These are phyloP conservation scores for Stenchaetothrips biformis DNA, from an alignment of 2,888 invertebrate species.

Conservation along the genomic window DNA sequence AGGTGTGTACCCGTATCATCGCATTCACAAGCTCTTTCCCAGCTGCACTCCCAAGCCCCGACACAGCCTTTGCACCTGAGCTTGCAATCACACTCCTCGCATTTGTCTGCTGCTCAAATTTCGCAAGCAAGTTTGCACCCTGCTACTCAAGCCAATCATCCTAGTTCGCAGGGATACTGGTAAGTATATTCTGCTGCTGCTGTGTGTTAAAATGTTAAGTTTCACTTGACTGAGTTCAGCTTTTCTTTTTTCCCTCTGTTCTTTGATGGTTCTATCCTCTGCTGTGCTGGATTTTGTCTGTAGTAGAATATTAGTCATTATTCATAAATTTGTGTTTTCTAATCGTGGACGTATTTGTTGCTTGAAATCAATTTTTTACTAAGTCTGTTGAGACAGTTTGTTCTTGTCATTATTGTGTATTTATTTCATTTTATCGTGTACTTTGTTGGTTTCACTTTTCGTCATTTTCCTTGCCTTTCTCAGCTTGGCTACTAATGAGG, in stretches of 20 bases:
- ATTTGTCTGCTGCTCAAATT: constrained; percentile 4
- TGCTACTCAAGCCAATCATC: background rate
- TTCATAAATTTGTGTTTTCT: background rate
- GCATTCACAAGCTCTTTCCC: constrained; percentile 8
- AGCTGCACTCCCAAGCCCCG: background rate
- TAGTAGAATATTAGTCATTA: background rate
- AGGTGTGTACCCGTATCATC: constrained; percentile 20
- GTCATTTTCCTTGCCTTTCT: background rate
- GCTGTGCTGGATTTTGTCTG: background rate
- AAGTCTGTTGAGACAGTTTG: too few species aligned
- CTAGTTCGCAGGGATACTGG: background rate
- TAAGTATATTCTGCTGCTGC: background rate
- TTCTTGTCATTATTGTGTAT: background rate
- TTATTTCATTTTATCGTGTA: background rate
- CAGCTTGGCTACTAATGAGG: constrained; percentile 46
- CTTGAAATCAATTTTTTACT: background rate
- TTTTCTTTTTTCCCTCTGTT: background rate
- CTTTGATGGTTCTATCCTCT: background rate
- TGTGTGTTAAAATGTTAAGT: constrained; percentile 7
- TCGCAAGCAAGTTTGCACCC: background rate
- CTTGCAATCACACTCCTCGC: constrained; percentile 2
- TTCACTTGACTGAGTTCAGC: background rate
- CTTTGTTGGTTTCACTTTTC: background rate
- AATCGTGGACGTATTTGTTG: constrained; percentile 4
- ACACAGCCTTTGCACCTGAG: background rate